Evolutionary conservation across 2,113 vertebrate species (phyloP).

Genomic region (Mormyrus lacerda): DNA sequence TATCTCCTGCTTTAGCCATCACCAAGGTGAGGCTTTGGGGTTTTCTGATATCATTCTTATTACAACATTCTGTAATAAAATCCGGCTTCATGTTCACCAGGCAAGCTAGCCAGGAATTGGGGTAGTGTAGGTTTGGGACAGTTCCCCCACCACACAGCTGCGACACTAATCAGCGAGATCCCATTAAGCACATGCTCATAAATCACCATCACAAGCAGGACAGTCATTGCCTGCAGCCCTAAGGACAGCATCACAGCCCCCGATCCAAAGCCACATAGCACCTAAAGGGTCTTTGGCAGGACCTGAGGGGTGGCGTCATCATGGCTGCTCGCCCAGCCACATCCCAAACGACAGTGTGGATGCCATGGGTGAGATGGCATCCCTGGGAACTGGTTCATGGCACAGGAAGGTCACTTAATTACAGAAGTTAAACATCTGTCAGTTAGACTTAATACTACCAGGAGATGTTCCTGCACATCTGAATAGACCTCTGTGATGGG

Average conservation of each 20-base stretch:
- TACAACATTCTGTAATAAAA: background rate
- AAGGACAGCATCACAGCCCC: background rate
- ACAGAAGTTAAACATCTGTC: constrained; percentile 56
- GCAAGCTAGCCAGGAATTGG: background rate
- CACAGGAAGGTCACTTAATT: constrained; percentile 57
- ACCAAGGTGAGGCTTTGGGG: background rate
- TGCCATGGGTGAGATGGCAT: constrained; percentile 4
- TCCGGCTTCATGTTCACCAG: background rate
- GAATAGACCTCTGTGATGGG: constrained; percentile 40
- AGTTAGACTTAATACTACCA: constrained; percentile 56
- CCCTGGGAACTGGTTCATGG: constrained; percentile 47
- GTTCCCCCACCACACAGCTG: background rate
- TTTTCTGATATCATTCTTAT: background rate
- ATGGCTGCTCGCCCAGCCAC: background rate
- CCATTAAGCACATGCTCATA: constrained; percentile 11
- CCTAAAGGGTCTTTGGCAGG: background rate
- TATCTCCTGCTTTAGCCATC: background rate
- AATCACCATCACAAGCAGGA: constrained; percentile 39
- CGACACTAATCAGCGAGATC: background rate
- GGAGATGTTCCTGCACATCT: constrained; percentile 43
- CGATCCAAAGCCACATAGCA: background rate
- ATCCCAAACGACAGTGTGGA: background rate
- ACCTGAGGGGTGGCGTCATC: background rate
- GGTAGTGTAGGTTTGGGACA: background rate
- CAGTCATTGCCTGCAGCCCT: constrained; percentile 43